Conservation (phyloP, 2,113 vertebrate genomes). For the Mormoops blainvillei region DNA sequence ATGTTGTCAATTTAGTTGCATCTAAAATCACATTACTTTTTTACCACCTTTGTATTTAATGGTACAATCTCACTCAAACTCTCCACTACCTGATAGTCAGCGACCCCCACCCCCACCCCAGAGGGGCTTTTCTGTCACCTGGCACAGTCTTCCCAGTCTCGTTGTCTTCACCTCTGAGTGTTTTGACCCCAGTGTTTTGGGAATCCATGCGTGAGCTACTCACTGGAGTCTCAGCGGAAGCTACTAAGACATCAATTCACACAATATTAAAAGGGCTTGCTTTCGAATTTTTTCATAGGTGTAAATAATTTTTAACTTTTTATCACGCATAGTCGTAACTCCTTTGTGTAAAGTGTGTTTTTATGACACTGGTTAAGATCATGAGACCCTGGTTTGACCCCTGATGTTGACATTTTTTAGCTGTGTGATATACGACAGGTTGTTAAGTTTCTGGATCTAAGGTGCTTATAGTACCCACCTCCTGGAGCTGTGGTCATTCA, state of each 20-base stretch:
- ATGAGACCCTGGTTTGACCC: not conserved
- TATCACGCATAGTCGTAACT: not conserved
- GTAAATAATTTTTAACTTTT: not conserved
- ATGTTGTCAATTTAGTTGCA: not conserved
- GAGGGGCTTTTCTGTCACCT: not conserved
- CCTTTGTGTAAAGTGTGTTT: not conserved
- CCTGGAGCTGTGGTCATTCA: not conserved
- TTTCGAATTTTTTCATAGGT: not conserved
- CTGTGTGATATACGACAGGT: not conserved
- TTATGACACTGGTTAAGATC: not conserved
- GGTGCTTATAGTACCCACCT: not conserved
- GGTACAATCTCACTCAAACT: not conserved
- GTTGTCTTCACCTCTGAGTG: not conserved
- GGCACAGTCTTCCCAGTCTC: not conserved
- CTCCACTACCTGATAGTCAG: not conserved
- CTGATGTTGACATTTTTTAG: not conserved
- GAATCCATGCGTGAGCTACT: not conserved
- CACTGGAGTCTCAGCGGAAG: not conserved
- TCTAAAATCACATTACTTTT: not conserved
- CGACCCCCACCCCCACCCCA: not conserved
- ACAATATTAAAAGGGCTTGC: not conserved
- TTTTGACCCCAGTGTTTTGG: not conserved
- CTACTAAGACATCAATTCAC: not conserved
- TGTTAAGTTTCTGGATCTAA: not conserved
- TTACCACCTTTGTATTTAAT: not conserved